Evolutionary conservation across 2,888 invertebrate species (phyloP).

Genomic region (Acrobeloides nanus): DNA sequence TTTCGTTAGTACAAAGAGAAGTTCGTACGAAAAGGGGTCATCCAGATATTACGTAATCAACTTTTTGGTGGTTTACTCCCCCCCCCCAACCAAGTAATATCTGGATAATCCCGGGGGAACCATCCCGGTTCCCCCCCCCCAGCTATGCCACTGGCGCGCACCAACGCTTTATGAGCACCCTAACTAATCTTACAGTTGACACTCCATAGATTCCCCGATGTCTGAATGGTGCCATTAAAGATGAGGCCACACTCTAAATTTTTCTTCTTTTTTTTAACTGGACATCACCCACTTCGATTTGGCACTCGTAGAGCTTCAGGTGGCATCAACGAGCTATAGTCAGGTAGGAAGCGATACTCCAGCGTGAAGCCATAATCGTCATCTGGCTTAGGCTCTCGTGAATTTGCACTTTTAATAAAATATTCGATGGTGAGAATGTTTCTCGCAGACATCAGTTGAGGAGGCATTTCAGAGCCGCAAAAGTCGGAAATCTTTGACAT

Average conservation of each 20-base stretch:
- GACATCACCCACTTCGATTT: conserved; percentile 23
- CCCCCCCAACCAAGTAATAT: too few relatives aligned
- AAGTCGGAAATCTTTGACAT: conserved; percentile 78
- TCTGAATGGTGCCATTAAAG: conserved; percentile 73
- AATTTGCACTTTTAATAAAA: conserved; percentile 47
- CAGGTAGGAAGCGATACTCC: conserved; percentile 26
- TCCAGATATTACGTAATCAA: too few relatives aligned
- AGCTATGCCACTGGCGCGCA: too few relatives aligned
- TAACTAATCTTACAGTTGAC: too few relatives aligned
- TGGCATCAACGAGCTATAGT: conserved; percentile 26
- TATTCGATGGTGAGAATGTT: conserved; percentile 79
- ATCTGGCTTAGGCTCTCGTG: conserved; percentile 5
- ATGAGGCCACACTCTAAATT: conserved; percentile 70
- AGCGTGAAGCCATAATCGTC: conserved; percentile 28
- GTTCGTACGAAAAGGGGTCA: too few relatives aligned
- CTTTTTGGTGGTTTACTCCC: too few relatives aligned
- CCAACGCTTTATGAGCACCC: too few relatives aligned
- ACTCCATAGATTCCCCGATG: conserved; percentile 74
- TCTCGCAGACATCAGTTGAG: conserved; percentile 85
- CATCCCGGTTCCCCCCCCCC: too few relatives aligned
- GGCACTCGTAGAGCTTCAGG: conserved; percentile 14
- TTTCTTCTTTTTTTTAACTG: too few relatives aligned
- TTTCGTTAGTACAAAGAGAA: too few relatives aligned
- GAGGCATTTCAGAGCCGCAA: conserved; percentile 72
- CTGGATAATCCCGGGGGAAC: too few relatives aligned